Percentiles rank a stretch among this genome's conserved stretches.
Evolutionary conservation across 2,888 invertebrate species (phyloP).

Genomic region (Erebia aethiops): DNA sequence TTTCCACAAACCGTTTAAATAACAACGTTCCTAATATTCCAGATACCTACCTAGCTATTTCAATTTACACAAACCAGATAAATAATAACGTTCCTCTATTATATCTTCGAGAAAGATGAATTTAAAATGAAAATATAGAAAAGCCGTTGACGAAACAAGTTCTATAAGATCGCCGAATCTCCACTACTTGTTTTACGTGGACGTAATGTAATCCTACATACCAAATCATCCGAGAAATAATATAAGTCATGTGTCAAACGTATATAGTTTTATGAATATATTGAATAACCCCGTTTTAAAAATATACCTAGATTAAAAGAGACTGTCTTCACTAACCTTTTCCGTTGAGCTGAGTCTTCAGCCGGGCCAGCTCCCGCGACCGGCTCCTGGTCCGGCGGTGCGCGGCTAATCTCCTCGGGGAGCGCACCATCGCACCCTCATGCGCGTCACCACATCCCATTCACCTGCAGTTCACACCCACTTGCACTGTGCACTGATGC

Average conservation of each 20-base stretch:
- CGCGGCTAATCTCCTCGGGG: slow-evolving; percentile 67
- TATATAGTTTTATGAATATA: too few species aligned
- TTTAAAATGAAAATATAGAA: too few species aligned
- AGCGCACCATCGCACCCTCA: slow-evolving; percentile 65
- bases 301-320: not conserved
- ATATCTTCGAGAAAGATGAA: too few species aligned
- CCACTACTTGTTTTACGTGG: not conserved
- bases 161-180: not conserved
- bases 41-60: not conserved
- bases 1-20: too few species aligned
- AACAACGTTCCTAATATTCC: too few species aligned
- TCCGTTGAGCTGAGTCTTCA: slow-evolving; percentile 68
- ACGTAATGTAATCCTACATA: too few species aligned
- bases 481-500: slow-evolving; percentile 23
- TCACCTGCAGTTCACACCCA: slow-evolving; percentile 31
- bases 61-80: too few species aligned
- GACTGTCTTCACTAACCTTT: slow-evolving; percentile 59
- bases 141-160: not conserved
- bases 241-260: too few species aligned
- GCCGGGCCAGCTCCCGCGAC: slow-evolving; percentile 65
- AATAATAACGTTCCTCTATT: too few species aligned
- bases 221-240: too few species aligned
- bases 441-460: slow-evolving; percentile 23
- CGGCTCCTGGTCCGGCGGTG: slow-evolving; percentile 67
- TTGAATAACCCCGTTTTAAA: too few species aligned